Conservation (phyloP, 2,113 vertebrate species). For the Hyperopisus bebe region DNA sequence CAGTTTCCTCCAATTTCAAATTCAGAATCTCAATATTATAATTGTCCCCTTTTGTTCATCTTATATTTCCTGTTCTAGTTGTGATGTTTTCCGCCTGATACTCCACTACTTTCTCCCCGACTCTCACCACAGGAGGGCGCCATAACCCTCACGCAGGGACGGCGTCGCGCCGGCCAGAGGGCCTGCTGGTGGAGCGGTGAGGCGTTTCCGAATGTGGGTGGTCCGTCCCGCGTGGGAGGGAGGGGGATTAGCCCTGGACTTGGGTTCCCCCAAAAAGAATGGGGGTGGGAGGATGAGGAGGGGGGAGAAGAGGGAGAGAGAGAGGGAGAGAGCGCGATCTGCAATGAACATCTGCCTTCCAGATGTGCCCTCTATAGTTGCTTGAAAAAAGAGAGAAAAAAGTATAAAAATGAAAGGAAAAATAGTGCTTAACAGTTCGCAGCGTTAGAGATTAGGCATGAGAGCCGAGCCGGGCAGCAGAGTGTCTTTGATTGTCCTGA, state of each 20-base stretch:
- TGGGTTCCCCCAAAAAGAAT: conserved; percentile 34
- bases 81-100: background rate
- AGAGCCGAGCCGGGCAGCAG: background rate
- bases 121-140: conserved; percentile 15
- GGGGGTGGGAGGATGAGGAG: background rate
- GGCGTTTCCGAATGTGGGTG: conserved; percentile 52
- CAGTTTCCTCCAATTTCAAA: background rate
- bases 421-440: conserved; percentile 20
- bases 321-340: background rate
- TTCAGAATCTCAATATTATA: background rate
- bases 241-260: conserved; percentile 54
- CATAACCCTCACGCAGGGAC: background rate
- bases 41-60: background rate
- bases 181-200: conserved; percentile 46
- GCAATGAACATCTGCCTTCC: conserved; percentile 26
- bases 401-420: background rate
- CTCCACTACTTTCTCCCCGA: background rate
- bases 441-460: conserved; percentile 9
- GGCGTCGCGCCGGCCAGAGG: background rate
- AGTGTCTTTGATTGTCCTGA: background rate
- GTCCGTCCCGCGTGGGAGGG: conserved; percentile 54
- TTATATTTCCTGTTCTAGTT: background rate
- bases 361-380: conserved; percentile 18
- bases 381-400: conserved; percentile 13
- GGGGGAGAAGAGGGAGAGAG: background rate